Evolutionary conservation across 2,888 invertebrate species (phyloP), one percentile per base, ranked within the genome.

Genomic region (Thalpophila matura): DNA sequence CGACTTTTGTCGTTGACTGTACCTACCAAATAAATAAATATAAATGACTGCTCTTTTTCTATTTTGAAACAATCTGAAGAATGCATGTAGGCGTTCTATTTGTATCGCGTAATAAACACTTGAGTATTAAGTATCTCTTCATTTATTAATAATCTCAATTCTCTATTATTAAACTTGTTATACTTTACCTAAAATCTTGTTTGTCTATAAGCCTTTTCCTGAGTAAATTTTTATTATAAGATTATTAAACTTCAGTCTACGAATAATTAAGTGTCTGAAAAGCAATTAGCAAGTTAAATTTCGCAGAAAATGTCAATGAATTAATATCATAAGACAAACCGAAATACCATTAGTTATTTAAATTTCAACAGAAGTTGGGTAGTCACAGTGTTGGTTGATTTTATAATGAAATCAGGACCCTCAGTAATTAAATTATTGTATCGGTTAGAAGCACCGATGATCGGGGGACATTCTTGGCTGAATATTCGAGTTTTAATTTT

Each of bases 271-370:
- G 27, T 29, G 18, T 7, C 31, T 47, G 7, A 14, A 38, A 45
- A 49, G 27, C 27, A 40, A 56, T 53, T 42, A 70, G 1, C 20
- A 42, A 24, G 56, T 31, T 29, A 1, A 35, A 40, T 58, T 20
- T 10, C 16, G 18, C 4, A 3, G 33, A 49, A 35, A 57, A 35
- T 55, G 10, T n/a, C 14, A 31, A 55, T 37, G 24, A 51, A 62
- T 53, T 42, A 68, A 66, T 68, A 49, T 18, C 27, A 4, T 22
- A 46, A 50, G 35, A 31, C 18, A 9, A 46, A 35, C 4, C 14
- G 5, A 14, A 61, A 70, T 55, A 37, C 12, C 35, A 46, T 55
- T 24, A 24, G 4, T 47, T 50, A 55, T 43, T 55, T 31, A 29
- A 50, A 65, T 66, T 43, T 33, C 22, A 22, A 29, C 33, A 38